Conservation (phyloP, 2,113 vertebrate genomes). For the Labeo catla region DNA sequence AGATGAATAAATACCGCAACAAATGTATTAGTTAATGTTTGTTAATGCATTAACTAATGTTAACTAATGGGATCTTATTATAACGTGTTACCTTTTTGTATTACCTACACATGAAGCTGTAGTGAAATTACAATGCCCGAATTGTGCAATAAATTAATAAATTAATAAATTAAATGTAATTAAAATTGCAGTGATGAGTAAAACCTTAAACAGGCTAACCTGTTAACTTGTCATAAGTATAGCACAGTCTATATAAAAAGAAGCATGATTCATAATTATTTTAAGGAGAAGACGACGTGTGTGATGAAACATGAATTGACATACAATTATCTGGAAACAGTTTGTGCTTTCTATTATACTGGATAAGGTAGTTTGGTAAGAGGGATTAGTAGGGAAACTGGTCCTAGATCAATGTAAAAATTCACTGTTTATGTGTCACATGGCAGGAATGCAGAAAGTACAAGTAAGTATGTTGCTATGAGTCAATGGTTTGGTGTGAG, state of each 20-base stretch:
- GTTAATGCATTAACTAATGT: neutral
- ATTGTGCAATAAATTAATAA: neutral
- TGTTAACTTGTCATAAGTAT: neutral
- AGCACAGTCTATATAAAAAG: neutral
- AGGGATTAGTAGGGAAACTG: neutral
- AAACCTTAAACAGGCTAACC: neutral
- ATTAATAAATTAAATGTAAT: no score
- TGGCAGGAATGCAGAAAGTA: neutral
- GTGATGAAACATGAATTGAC: neutral
- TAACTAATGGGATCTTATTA: neutral
- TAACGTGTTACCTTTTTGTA: neutral
- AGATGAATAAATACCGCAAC: neutral
- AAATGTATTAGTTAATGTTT: neutral
- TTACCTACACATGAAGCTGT: neutral
- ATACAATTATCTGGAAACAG: neutral
- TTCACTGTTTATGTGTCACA: neutral
- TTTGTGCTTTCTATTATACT: neutral
- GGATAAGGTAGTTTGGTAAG: neutral
- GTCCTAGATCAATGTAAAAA: neutral
- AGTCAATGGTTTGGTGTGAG: neutral
- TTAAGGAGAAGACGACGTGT: neutral
- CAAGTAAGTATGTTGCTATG: neutral
- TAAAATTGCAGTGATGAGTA: no score
- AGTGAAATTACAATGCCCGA: neutral
- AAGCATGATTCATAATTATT: neutral